phyloP scores from a whole-genome alignment of 2,888 invertebrate species.

The Gari tellinella region DNA sequence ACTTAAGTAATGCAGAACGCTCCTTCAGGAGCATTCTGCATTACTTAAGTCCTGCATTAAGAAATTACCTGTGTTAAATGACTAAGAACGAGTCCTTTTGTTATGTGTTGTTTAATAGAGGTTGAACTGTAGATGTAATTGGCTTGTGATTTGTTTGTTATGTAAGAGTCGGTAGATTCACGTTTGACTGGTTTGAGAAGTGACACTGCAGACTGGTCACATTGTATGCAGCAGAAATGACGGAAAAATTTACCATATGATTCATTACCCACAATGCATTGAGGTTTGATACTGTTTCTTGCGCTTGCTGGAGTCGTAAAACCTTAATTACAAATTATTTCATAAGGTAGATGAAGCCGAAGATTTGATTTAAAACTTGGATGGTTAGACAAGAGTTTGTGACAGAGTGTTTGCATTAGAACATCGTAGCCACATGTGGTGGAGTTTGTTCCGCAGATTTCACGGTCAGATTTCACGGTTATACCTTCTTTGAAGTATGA shows the following conservation, averaged over 20 bases:
- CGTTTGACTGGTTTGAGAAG: constrained; percentile 30
- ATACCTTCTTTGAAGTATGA: too few species aligned
- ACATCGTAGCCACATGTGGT: too few species aligned
- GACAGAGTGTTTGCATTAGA: not conserved
- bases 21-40: too few species aligned
- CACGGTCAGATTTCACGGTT: too few species aligned
- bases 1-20: too few species aligned
- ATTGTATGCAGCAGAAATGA: not conserved
- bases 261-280: constrained; percentile 42
- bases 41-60: too few species aligned
- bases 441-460: too few species aligned
- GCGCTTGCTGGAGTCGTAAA: constrained; percentile 5
- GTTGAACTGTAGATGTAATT: constrained; percentile 50
- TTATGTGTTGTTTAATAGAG: too few species aligned
- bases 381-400: constrained; percentile 37
- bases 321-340: constrained; percentile 41
- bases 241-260: constrained; percentile 8
- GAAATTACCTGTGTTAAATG: too few species aligned
- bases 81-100: too few species aligned
- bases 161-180: constrained; percentile 27
- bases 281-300: constrained; percentile 30
- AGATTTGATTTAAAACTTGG: constrained; percentile 50
- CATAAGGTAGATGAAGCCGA: constrained; percentile 48
- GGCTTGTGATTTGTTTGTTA: constrained; percentile 23
- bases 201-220: constrained; percentile 1